Evolutionary conservation across 1,140 invertebrate species (phyloP).

Genomic region (Carcinoscorpius rotundicauda): DNA sequence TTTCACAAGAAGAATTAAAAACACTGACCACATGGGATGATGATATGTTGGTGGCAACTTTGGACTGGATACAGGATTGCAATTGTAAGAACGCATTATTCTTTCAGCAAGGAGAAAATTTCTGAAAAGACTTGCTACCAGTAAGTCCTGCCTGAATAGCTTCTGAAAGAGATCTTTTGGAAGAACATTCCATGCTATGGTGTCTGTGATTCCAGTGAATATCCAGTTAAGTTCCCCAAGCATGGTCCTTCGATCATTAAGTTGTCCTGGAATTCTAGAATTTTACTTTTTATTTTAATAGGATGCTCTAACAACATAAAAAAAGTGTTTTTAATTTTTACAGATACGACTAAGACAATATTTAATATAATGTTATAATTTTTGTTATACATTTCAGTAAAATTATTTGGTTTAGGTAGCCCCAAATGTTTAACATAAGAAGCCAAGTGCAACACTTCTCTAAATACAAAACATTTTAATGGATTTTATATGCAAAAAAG

Average conservation of each 20-base stretch:
- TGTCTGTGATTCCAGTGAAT: constrained; percentile 98
- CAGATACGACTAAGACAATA: too few species aligned
- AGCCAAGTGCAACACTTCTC: too few species aligned
- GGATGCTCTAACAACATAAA: too few species aligned
- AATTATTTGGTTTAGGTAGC: too few species aligned
- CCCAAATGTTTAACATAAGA: too few species aligned
- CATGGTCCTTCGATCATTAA: constrained; percentile 92
- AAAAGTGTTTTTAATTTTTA: too few species aligned
- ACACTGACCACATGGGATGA: constrained; percentile 45
- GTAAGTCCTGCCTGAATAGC: constrained; percentile 89
- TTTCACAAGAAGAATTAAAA: neutral
- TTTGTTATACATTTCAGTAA: too few species aligned
- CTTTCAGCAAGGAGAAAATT: constrained; percentile 95
- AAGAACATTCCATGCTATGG: constrained; percentile 98
- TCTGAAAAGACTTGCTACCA: constrained; percentile 95
- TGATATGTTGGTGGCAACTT: constrained; percentile 78
- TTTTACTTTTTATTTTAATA: neutral
- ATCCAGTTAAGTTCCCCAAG: constrained; percentile 99
- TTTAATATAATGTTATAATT: too few species aligned
- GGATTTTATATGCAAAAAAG: too few species aligned
- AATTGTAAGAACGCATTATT: constrained; percentile 92
- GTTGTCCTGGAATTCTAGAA: constrained; percentile 78
- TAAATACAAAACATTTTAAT: too few species aligned
- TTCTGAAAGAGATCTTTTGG: constrained; percentile 90
- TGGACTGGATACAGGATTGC: constrained; percentile 83